These are phyloP conservation scores for Schizopygopsis pylzovi DNA, from an alignment of 2,797 vertebrate genomes.

Conservation along the genomic window DNA sequence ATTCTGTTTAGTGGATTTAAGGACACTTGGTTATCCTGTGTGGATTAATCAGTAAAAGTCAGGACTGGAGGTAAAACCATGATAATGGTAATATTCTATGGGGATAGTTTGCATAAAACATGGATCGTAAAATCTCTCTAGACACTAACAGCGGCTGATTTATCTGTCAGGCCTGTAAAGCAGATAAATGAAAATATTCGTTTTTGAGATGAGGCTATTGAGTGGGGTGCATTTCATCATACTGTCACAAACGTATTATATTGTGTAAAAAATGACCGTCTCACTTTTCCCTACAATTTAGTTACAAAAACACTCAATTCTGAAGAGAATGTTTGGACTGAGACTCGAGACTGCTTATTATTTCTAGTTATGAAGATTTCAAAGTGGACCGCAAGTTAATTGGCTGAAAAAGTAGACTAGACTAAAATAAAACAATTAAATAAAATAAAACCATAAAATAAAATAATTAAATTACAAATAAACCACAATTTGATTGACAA, in stretches of 20 bases:
- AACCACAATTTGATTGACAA: neutral
- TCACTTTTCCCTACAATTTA: neutral
- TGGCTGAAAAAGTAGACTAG: neutral
- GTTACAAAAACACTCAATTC: neutral
- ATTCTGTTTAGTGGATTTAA: neutral
- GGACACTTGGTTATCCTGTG: neutral
- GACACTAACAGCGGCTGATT: neutral
- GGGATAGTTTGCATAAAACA: neutral
- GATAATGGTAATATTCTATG: neutral
- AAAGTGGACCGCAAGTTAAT: neutral
- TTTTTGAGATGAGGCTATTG: neutral
- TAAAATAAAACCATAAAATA: neutral
- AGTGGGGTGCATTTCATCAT: neutral
- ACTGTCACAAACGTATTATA: neutral
- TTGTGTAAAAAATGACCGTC: neutral
- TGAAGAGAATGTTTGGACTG: neutral
- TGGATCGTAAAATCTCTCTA: neutral
- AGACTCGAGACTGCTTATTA: neutral
- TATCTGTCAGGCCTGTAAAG: neutral
- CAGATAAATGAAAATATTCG: neutral
- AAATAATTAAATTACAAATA: neutral
- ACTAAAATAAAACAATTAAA: neutral
- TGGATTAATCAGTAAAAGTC: neutral
- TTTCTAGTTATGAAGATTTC: neutral
- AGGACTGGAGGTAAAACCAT: neutral